Evolutionary conservation across 2,888 invertebrate genomes (phyloP).

Genomic region (Nymphalis urticae): DNA sequence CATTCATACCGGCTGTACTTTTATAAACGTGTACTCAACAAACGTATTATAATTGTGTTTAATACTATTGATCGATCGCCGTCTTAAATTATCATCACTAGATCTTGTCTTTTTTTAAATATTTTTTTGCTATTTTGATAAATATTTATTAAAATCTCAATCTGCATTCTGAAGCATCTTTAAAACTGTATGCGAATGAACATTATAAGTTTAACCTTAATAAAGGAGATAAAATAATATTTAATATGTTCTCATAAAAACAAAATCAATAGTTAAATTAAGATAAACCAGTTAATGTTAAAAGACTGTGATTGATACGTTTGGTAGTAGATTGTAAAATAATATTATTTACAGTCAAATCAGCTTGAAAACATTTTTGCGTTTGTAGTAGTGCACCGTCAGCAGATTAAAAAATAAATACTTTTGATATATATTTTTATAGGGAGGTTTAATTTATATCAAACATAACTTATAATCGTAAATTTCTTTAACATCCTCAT

Average conservation of each 20-base stretch:
- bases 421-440: no score
- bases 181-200: no score
- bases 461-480: no score
- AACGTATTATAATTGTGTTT: background rate
- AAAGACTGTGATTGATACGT: background rate
- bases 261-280: background rate
- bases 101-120: conserved; percentile 3
- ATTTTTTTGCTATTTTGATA: conserved; percentile 9
- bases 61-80: background rate
- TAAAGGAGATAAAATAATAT: no score
- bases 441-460: no score
- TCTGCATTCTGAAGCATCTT: no score
- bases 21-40: conserved; percentile 7
- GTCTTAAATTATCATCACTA: background rate
- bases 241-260: background rate
- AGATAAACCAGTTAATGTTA: background rate
- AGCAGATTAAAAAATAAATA: no score
- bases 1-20: conserved; percentile 21
- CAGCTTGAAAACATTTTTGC: no score
- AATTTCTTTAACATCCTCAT: no score
- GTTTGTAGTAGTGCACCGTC: no score
- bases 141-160: conserved; percentile 4
- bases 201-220: no score
- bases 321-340: conserved; percentile 2
- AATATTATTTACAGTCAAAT: background rate